Conservation (phyloP, 2,888 invertebrate species). For the Nemotelus nigrinus region DNA sequence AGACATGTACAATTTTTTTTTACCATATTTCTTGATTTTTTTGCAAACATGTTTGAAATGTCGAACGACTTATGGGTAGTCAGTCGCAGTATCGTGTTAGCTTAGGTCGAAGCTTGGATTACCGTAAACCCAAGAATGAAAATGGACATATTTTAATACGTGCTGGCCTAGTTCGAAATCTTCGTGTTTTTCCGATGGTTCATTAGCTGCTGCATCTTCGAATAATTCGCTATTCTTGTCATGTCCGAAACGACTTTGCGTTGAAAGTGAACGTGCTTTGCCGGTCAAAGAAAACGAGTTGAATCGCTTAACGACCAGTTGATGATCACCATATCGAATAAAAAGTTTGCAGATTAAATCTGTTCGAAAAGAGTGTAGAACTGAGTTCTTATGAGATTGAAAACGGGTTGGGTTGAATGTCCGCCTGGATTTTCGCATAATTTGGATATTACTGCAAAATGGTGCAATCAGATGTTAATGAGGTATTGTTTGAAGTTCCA, state of each 20-base stretch:
- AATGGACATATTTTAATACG: no score
- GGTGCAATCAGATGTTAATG: not conserved
- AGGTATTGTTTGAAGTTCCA: not conserved
- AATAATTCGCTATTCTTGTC: not conserved
- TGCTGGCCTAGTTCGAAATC: no score
- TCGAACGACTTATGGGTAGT: not conserved
- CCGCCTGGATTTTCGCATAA: slow-evolving; percentile 2
- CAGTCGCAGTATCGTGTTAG: not conserved
- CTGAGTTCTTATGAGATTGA: slow-evolving; percentile 27
- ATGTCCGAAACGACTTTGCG: no score
- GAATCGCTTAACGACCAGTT: no score
- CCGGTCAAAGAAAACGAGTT: no score
- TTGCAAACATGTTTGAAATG: slow-evolving; percentile 24
- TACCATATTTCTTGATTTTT: slow-evolving; percentile 10
- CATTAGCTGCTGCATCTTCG: not conserved
- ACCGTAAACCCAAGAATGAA: no score
- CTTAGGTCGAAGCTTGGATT: no score
- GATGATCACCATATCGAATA: no score
- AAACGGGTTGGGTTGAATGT: not conserved
- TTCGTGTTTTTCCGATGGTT: no score
- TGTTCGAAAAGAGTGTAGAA: not conserved
- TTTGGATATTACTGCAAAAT: slow-evolving; percentile 1
- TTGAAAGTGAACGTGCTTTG: no score
- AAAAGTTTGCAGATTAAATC: no score
- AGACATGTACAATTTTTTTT: slow-evolving; percentile 21